phyloP scores from a whole-genome alignment of 2,797 vertebrate genomes.

The Scolopax bukidnonensis region DNA sequence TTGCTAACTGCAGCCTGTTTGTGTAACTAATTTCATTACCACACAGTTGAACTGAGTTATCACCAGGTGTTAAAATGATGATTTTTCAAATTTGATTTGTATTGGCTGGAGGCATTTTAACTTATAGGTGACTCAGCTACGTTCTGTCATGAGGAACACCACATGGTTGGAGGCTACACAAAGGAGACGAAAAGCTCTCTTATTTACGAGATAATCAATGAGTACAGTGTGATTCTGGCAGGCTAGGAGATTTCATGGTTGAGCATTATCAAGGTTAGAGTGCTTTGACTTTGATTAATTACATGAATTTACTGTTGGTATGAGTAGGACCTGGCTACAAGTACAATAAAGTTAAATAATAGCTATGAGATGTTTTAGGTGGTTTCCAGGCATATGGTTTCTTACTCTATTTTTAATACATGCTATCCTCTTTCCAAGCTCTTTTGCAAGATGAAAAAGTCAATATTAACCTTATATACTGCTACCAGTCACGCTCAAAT shows the following conservation, averaged over 20 bases:
- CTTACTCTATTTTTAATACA: not conserved
- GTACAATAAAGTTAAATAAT: not conserved
- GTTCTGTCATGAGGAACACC: not conserved
- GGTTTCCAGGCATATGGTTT: not conserved
- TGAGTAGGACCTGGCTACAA: not conserved
- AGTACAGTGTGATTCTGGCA: not conserved
- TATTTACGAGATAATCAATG: not conserved
- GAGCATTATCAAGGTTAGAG: not conserved
- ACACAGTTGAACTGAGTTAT: conserved; percentile 31
- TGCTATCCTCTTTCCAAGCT: not conserved
- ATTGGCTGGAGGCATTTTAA: not conserved
- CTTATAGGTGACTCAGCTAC: conserved; percentile 6
- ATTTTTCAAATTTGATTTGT: conserved; percentile 31
- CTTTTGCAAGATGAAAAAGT: not conserved
- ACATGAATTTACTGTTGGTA: not conserved
- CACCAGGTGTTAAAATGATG: not conserved
- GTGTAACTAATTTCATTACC: conserved; percentile 23
- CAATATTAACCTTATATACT: not conserved
- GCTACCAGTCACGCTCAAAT: not conserved
- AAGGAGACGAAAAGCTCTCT: not conserved
- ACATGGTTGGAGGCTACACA: not conserved
- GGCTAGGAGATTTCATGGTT: not conserved
- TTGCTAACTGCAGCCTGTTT: not conserved
- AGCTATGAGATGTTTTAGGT: not conserved
- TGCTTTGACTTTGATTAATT: not conserved